Percentiles rank a stretch among this genome's conserved stretches.
These are phyloP conservation scores for Parthenolecanium corni DNA, from an alignment of 2,888 invertebrate genomes.

Conservation along the genomic window DNA sequence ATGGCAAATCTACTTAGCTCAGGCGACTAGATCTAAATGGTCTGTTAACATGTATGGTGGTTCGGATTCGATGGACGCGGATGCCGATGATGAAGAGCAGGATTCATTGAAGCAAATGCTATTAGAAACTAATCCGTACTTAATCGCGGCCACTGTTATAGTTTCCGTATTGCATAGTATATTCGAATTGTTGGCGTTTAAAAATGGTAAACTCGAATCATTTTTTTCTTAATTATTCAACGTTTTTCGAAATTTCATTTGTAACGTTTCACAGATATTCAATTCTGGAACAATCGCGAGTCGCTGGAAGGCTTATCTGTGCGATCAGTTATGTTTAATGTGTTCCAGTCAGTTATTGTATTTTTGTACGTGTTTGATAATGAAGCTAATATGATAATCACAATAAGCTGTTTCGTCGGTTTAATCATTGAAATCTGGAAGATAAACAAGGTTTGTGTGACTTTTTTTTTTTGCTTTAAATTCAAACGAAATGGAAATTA, in stretches of 20 bases:
- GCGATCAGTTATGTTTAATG: constrained; percentile 94
- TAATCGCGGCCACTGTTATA: constrained; percentile 78
- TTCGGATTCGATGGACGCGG: constrained; percentile 58
- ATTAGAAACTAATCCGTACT: constrained; percentile 90
- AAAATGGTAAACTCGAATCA: constrained; percentile 67
- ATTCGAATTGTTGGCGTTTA: constrained; percentile 96
- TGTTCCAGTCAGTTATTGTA: constrained; percentile 92
- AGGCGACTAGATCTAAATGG: constrained; percentile 83
- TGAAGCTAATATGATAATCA: constrained; percentile 93
- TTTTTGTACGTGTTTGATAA: constrained; percentile 94
- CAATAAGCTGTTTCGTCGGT: constrained; percentile 87
- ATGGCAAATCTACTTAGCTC: constrained; percentile 97
- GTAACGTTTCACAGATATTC: constrained; percentile 62
- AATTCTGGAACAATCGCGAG: constrained; percentile 98
- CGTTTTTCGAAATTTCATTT: neutral
- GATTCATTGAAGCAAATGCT: constrained; percentile 87
- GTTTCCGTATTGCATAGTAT: constrained; percentile 93
- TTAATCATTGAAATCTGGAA: constrained; percentile 97
- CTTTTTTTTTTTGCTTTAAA: neutral
- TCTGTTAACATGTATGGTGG: constrained; percentile 48
- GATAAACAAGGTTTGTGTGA: constrained; percentile 65
- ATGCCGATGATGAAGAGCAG: constrained; percentile 68
- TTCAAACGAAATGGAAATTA: neutral
- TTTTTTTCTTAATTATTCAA: neutral
- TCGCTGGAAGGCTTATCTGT: constrained; percentile 95